Percentiles rank a stretch among this genome's conserved stretches.
Conservation (phyloP, 2,888 invertebrate species). For the Spisula subtruncata region DNA sequence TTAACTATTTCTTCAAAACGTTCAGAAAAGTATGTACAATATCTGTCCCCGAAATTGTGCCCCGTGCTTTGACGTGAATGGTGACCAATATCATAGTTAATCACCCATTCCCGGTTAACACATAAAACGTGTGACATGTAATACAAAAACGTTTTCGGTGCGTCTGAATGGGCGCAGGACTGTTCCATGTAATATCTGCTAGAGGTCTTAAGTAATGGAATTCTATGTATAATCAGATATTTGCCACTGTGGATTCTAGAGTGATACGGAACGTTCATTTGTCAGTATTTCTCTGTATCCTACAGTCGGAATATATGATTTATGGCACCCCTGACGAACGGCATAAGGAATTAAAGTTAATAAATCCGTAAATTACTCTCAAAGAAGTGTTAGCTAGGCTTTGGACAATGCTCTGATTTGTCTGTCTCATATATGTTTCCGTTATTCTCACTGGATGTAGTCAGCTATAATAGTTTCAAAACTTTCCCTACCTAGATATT, state of each 20-base stretch:
- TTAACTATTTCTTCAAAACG: neutral
- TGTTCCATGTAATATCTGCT: neutral
- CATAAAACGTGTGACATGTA: conserved; percentile 17
- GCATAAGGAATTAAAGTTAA: conserved; percentile 57
- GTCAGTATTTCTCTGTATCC: neutral
- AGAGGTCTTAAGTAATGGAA: conserved; percentile 41
- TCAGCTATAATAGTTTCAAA: neutral
- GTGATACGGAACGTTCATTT: conserved; percentile 3
- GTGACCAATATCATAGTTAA: conserved; percentile 16
- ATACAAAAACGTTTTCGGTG: conserved; percentile 19
- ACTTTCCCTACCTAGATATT: neutral
- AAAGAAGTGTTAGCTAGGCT: conserved; percentile 36
- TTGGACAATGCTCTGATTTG: neutral
- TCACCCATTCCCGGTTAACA: conserved; percentile 7
- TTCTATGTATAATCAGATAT: conserved; percentile 35
- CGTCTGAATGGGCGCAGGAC: neutral
- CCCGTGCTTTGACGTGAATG: too few relatives aligned
- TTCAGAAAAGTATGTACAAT: neutral
- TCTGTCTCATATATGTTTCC: too few relatives aligned
- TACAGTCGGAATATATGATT: conserved; percentile 57
- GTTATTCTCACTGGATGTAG: neutral
- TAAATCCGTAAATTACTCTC: conserved; percentile 41
- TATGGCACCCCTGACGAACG: conserved; percentile 54
- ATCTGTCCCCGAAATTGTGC: neutral
- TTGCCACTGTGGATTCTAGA: neutral